Base-by-base conservation (phyloP, 92 coral and sea anemone species). In the Umimayanthus kanabou region DNA sequence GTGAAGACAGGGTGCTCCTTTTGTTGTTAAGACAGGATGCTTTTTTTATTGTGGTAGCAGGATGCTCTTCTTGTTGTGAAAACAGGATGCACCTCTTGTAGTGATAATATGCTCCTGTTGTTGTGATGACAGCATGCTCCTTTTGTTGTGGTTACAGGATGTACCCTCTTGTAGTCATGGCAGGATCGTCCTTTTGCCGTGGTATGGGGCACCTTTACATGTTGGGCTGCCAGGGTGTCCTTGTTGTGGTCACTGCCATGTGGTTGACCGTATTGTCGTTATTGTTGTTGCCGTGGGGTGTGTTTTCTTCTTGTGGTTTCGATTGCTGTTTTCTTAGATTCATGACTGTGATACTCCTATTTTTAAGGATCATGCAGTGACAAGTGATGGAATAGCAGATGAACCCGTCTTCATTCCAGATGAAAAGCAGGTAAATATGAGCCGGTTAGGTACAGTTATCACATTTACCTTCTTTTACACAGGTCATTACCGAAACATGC, bases 361-460 rank as follows among this genome's bases (percentile, higher is more conserved):
- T 67, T 45, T 26, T 33, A 23, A 83, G 87, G 87, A 83, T 9
- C 77, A 92, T 85, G 90, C 80, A 74, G 65, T 71, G 66, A 77
- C 89, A 74, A 85, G 88, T 81, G 85, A 88, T 72, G 79, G 30
- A 72, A 85, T 85, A n/a, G 37, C 74, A 37, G 94, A 89, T 25
- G 94, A 92, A 22, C 94, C 94, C 10, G 84, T 85, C 47, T 86
- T 92, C 69, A 70, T 91, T 66, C 23, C 73, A 16, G 88, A 76
- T 65, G 92, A 89, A 88, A 91, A 92, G 69, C 70, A 81, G 94
- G 94, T 92, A 91, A 47, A n/a, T 25, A 53, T 53, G 20, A 53
- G 3, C 58, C 58, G 58, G 58, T 53, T 53, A 18, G 58, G 58
- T 14, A 8, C 50, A 47, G 10, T 47, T 5, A 47, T 7, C 50